These are phyloP conservation scores for Oncorhynchus kisutch DNA, from an alignment of 2,113 vertebrate genomes.

Conservation along the genomic window DNA sequence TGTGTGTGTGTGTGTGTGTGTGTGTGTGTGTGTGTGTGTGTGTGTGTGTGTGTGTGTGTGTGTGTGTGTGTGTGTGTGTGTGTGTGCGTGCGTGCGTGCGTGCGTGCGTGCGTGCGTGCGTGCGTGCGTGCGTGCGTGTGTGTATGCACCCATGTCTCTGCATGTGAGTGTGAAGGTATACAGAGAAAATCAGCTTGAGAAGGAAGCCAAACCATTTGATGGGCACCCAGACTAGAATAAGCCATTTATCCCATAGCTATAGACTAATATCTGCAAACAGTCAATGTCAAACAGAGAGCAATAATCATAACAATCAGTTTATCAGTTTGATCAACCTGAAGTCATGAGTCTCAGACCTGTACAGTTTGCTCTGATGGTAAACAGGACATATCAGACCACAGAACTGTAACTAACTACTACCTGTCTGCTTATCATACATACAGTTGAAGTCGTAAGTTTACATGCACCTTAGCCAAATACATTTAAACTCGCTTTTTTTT, in stretches of 20 bases:
- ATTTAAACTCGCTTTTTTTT: no score
- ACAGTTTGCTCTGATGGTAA: slow-evolving; percentile 36
- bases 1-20: no score
- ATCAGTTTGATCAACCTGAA: slow-evolving; percentile 47
- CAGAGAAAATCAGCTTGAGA: neutral
- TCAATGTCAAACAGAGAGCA: slow-evolving; percentile 65
- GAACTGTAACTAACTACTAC: slow-evolving; percentile 36
- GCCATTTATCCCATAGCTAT: slow-evolving; percentile 58
- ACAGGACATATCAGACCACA: slow-evolving; percentile 45
- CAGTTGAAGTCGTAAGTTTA: no score
- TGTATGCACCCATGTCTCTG: no score
- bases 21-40: no score
- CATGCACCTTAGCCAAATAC: no score
- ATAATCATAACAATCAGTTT: slow-evolving; percentile 62
- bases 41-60: no score
- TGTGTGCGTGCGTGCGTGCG: no score
- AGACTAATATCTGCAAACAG: slow-evolving; percentile 60
- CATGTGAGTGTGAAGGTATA: neutral
- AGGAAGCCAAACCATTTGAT: neutral
- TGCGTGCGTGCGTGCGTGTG: no score
- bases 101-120: no score
- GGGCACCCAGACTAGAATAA: slow-evolving; percentile 39
- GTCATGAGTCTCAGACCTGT: slow-evolving; percentile 45
- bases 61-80: no score
- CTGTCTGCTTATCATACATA: neutral